Percentiles rank a stretch among this genome's conserved stretches.
Conservation (phyloP, 1,140 invertebrate species). For the Delia radicum region DNA sequence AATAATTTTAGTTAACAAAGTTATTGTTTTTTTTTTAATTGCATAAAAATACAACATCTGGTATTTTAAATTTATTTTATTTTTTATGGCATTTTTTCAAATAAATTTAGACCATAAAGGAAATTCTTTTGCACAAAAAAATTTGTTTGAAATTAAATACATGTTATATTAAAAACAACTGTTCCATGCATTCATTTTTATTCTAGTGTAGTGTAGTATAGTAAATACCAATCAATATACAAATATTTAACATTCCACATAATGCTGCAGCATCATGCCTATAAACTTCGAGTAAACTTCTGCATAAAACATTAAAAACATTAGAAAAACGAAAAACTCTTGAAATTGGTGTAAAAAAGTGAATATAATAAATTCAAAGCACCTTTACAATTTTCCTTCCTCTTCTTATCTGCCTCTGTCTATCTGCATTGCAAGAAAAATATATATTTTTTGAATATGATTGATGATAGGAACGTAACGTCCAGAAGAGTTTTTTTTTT, state of each 20-base stretch:
- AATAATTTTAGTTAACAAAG: no score
- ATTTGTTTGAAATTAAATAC: no score
- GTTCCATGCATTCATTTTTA: not conserved
- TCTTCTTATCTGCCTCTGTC: not conserved
- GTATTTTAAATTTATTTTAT: no score
- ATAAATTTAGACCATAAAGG: not conserved
- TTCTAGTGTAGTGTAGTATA: not conserved
- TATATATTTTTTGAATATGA: not conserved
- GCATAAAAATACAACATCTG: no score
- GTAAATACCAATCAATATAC: not conserved
- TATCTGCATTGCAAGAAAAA: not conserved
- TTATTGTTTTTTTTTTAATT: no score
- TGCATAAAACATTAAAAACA: not conserved
- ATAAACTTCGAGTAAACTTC: slow-evolving; percentile 1
- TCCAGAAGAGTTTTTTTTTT: not conserved
- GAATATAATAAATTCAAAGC: not conserved
- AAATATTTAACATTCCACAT: not conserved
- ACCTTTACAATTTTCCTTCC: not conserved
- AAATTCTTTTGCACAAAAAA: no score
- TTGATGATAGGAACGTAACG: not conserved
- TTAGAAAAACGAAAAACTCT: not conserved
- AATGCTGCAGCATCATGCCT: not conserved
- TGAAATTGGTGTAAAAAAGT: not conserved
- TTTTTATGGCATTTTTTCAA: no score
- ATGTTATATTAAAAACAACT: not conserved